A percentile compares a stretch with the other conserved stretches of the same genome.
Conservation (phyloP, 1,140 invertebrate species). For the Glomeris maerens region DNA sequence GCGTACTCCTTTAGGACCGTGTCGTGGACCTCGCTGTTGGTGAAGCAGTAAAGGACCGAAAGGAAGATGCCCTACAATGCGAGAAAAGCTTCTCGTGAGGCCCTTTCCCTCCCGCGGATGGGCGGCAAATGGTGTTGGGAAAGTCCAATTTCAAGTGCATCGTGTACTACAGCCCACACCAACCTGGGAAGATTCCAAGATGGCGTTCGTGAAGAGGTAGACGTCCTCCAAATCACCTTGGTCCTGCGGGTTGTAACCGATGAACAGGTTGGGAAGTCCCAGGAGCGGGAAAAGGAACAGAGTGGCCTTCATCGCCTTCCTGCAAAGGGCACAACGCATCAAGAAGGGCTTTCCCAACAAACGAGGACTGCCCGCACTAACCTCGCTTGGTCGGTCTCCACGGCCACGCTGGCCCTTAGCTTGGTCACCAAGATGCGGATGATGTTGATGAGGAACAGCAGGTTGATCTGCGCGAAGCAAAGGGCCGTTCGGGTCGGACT, state of each 20-base stretch:
- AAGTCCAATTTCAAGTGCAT: neutral
- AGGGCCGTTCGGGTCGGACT: no score
- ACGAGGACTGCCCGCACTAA: no score
- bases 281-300: constrained; percentile 39
- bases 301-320: constrained; percentile 40
- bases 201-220: constrained; percentile 36
- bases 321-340: no score
- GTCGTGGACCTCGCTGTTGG: constrained; percentile 38
- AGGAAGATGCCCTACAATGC: constrained; percentile 35
- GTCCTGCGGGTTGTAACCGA: constrained; percentile 36
- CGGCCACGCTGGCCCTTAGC: constrained; percentile 27
- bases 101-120: neutral
- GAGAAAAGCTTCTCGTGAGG: constrained; percentile 5
- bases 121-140: neutral
- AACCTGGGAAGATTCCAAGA: constrained; percentile 39
- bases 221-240: constrained; percentile 21
- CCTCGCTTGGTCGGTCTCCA: constrained; percentile 30
- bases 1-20: no score
- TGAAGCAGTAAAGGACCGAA: constrained; percentile 38
- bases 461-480: constrained; percentile 28
- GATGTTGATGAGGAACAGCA: constrained; percentile 37
- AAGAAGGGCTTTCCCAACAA: no score
- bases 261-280: constrained; percentile 39
- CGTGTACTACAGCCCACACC: neutral
- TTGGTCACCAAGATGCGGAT: constrained; percentile 37